Evolutionary conservation across 2,888 invertebrate genomes (phyloP), one percentile per base, ranked within the genome.

Genomic region (Lepidonotus clava): DNA sequence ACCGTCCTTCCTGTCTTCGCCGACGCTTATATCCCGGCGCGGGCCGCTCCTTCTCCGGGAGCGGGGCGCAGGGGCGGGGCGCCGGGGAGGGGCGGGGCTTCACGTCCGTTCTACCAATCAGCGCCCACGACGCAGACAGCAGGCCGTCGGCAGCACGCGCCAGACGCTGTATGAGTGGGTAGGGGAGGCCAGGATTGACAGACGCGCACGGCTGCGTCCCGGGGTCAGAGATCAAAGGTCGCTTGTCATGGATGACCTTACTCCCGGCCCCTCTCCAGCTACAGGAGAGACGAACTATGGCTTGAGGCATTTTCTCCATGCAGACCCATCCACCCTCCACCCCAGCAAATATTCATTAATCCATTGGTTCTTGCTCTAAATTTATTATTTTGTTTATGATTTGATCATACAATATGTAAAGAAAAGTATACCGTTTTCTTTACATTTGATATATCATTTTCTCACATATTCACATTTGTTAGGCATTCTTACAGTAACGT

Each of bases 71-170:
- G 34, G 71, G 71, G 14, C 38, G 18, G 71, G 38, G 38, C 71
- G 71, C 71, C 38, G 71, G 24, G 36, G 38, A 21, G 71, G n/a
- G 11, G 5, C 11, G 14, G n/a, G n/a, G 56, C 5, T 5, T 56
- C 8, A n/a, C 56, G 5, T 11, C 56, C 18, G 5, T 24, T 8
- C n/a, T 34, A n/a, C 71, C 71, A 71, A 71, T 71, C 36, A 6
- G 36, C 5, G 71, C 1, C 34, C 36, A 38, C n/a, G 36, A 34
- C 6, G 38, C 36, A 34, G 71, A 71, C 6, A 71, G n/a, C n/a
- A n/a, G 56, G 56, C 56, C 14, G 18, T 5, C 56, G 56, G 36
- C 36, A 71, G 71, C 71, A 71, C 71, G 71, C 71, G 71, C 34
- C 71, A 32, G 71, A 38, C 36, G 71, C 36, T 8, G 36, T 34